Percentiles rank a stretch among this genome's conserved stretches.
These are phyloP conservation scores for Agriotes lineatus DNA, from an alignment of 2,888 invertebrate genomes.

Conservation along the genomic window DNA sequence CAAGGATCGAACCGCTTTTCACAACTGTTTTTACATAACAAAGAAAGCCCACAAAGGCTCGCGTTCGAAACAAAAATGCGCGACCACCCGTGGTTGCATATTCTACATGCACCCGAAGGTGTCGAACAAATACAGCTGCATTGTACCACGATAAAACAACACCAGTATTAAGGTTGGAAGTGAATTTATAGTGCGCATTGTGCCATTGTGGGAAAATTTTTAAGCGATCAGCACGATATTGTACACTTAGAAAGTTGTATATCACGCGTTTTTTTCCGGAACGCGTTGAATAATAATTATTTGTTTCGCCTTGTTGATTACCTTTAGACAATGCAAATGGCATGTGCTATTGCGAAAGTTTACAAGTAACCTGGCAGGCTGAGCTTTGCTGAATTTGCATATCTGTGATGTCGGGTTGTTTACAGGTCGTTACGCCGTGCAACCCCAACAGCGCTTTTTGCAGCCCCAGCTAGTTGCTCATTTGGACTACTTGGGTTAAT, in stretches of 20 bases:
- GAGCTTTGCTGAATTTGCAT: constrained; percentile 2
- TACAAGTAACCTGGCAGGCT: not conserved
- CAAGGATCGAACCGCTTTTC: too few relatives aligned
- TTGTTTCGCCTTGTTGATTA: constrained; percentile 21
- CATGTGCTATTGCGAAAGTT: not conserved
- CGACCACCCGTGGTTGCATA: constrained; percentile 6
- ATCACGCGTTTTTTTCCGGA: not conserved
- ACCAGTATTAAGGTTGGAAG: constrained; percentile 8
- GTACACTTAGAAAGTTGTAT: constrained; percentile 22
- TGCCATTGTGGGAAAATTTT: constrained; percentile 8
- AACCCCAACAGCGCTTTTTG: not conserved
- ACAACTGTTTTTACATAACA: not conserved
- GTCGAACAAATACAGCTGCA: constrained; percentile 16
- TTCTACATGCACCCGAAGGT: constrained; percentile 21
- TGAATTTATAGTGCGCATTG: constrained; percentile 9
- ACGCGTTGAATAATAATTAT: constrained; percentile 15
- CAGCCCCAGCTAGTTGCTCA: not conserved
- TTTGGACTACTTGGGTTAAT: constrained; percentile 7
- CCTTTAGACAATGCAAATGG: constrained; percentile 21
- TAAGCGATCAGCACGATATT: constrained; percentile 3
- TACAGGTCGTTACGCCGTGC: not conserved
- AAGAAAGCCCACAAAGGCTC: not conserved
- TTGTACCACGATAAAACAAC: constrained; percentile 11
- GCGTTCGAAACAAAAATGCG: not conserved
- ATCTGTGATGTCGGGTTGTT: not conserved